These are phyloP conservation scores for Microctenopoma lineatum DNA, from an alignment of 2,797 vertebrate genomes.

Conservation along the genomic window DNA sequence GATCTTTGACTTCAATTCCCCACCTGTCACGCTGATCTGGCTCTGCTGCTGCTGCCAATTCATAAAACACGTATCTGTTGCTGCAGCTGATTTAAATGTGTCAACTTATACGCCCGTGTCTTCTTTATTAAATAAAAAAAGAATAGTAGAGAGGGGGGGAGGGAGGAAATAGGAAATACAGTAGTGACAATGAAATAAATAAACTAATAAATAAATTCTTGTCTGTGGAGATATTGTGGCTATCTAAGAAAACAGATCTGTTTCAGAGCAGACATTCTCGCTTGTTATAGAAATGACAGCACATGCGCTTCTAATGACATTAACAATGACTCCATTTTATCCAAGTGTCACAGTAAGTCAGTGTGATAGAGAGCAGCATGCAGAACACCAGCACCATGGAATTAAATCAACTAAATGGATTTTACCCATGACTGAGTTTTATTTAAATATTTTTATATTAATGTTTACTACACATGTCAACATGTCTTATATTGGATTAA, in stretches of 20 bases:
- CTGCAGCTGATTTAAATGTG: neutral
- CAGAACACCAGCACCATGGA: neutral
- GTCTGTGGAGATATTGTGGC: neutral
- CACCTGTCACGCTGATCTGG: neutral
- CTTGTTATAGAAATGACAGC: neutral
- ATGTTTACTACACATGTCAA: neutral
- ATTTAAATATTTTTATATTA: neutral
- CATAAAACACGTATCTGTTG: neutral
- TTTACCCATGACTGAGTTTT: neutral
- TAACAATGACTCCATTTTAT: neutral
- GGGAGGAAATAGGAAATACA: too few species aligned
- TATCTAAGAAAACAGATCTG: neutral
- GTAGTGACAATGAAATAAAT: too few species aligned
- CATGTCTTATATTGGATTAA: neutral
- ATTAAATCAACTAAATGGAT: neutral
- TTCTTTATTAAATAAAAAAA: too few species aligned
- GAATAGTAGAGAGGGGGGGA: too few species aligned
- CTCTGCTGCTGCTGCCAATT: neutral
- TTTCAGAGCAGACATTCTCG: neutral
- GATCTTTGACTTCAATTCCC: constrained; percentile 4
- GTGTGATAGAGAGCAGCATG: neutral
- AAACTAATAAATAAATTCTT: too few species aligned
- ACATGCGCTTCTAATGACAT: neutral
- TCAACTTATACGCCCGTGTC: neutral
- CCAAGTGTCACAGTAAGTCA: neutral